Base-by-base conservation (phyloP, 2,888 invertebrate genomes). In the Mythimna albipuncta region DNA sequence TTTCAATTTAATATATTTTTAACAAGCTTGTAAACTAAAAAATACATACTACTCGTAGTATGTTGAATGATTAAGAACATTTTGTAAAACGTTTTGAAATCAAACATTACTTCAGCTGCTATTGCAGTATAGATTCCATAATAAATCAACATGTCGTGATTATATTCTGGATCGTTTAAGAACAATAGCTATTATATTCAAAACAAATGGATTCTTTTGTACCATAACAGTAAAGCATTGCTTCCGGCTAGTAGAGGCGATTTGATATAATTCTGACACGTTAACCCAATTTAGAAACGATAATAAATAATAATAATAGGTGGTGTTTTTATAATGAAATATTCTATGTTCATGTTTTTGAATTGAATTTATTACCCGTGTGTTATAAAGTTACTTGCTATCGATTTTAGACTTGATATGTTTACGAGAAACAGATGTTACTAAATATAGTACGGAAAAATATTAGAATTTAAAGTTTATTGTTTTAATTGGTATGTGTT, bases 121-220 rank as follows among this genome's bases (percentile, higher is more conserved):
- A 72, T 72, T 81, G 62, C 66, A 61, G 70, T 70, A 68, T 58
- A 76, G 67, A 82, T 77, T 76, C 83, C 83, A 82, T 64, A 77
- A 93, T 95, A 94, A 94, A 94, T 95, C 93, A 94, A 92, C 92
- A 92, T 92, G 91, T 92, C 92, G 91, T 89, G 90, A 93, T 94
- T 94, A 94, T 91, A 91, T 94, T 94, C 90, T 88, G 78, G 92
- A 91, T 89, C 90, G 89, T 89, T 86, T 86, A 91, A 91, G 92
- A 94, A 95, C 95, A 96, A 96, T 95, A 89, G 94, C 95, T 90
- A 95, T 95, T 95, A 95, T 95, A 91, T 93, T 93, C 92, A 91
- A 91, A 93, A 91, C 92, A 94, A 93, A 95, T 94, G 93, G 92
- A 92, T 90, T 91, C 90, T 91, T 91, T 92, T 92, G 88, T 93